Percentiles rank a stretch among this genome's conserved stretches.
Evolutionary conservation across 2,888 invertebrate species (phyloP).

Genomic region (Melolontha melolontha): DNA sequence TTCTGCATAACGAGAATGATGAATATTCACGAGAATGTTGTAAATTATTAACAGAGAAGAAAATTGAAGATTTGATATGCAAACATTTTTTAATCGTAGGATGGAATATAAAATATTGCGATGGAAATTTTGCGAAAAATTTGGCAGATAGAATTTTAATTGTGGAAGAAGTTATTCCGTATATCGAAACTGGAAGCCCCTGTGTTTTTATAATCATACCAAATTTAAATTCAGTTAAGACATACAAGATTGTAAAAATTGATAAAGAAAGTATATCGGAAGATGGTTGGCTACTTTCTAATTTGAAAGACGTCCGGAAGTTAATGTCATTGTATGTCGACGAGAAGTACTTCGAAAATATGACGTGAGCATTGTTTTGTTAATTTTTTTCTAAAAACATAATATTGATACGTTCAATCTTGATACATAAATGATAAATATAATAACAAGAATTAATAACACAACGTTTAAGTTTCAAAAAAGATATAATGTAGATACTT

Average conservation of each 20-base stretch:
- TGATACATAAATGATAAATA: no score
- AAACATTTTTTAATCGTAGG: constrained; percentile 54
- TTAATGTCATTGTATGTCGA: not conserved
- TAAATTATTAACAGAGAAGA: constrained; percentile 47
- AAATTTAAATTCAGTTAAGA: not conserved
- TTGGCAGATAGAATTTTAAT: constrained; percentile 45
- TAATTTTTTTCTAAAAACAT: no score
- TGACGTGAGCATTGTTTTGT: constrained; percentile 16
- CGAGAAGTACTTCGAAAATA: not conserved
- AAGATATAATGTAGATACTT: no score
- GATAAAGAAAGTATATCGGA: not conserved
- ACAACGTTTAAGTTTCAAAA: no score
- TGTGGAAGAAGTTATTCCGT: constrained; percentile 42
- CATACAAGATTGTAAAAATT: not conserved
- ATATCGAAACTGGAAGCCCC: constrained; percentile 44
- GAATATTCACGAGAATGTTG: constrained; percentile 53
- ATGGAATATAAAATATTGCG: constrained; percentile 54
- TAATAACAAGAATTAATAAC: no score
- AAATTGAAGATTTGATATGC: constrained; percentile 50
- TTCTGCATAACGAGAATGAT: constrained; percentile 54
- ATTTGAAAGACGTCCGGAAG: not conserved
- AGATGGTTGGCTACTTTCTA: not conserved
- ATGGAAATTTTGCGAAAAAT: constrained; percentile 52
- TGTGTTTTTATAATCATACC: constrained; percentile 45
- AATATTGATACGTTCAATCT: no score